Evolutionary conservation across 2,113 vertebrate genomes (phyloP).

Genomic region (Progne subis): DNA sequence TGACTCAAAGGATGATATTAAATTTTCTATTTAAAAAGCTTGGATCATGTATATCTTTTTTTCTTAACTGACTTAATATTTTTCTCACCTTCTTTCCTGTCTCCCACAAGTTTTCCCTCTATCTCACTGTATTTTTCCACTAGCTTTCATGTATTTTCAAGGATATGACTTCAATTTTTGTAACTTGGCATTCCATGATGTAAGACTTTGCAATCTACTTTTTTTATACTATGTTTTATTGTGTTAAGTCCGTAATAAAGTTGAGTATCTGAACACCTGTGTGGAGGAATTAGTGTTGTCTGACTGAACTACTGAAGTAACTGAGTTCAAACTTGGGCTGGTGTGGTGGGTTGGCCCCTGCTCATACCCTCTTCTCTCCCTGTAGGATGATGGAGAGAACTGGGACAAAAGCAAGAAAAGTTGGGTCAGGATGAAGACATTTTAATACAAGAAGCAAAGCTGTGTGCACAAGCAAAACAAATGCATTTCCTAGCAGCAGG

Average conservation of each 20-base stretch:
- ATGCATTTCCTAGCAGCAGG: not conserved
- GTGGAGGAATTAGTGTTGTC: not conserved
- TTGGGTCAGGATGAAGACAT: not conserved
- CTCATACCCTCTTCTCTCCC: not conserved
- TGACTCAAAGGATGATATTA: conserved; percentile 35
- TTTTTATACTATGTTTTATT: conserved; percentile 4
- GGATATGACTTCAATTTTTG: not conserved
- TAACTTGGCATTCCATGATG: not conserved
- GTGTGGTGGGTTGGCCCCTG: not conserved
- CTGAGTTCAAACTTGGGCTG: not conserved
- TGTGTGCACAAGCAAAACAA: not conserved
- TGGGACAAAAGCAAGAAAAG: not conserved
- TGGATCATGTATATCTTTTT: not conserved
- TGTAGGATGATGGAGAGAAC: not conserved
- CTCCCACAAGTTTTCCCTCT: not conserved
- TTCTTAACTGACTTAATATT: not conserved
- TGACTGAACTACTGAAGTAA: not conserved
- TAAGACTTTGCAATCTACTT: not conserved
- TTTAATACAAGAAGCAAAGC: not conserved
- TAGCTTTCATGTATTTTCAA: not conserved
- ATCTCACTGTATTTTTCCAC: not conserved
- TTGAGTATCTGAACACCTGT: not conserved
- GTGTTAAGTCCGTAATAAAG: conserved; percentile 20
- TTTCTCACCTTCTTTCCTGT: not conserved
- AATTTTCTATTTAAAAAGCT: conserved; percentile 40